Evolutionary conservation across 1,140 invertebrate genomes (phyloP), one percentile per base, ranked within the genome.

Genomic region (Phortica variegata): DNA sequence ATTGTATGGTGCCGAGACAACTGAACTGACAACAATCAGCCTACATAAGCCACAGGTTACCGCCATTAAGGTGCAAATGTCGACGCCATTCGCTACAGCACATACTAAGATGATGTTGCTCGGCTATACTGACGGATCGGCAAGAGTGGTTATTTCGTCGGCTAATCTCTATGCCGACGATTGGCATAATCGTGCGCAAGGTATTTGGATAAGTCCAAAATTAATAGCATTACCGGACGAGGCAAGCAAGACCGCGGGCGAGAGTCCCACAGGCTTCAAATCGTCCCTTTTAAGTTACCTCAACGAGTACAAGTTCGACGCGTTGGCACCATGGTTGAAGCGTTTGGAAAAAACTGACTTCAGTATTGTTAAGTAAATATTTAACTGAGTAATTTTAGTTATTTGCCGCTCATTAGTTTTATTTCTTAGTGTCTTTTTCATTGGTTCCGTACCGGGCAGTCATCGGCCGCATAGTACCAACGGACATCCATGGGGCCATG

Each of bases 101-200:
- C 93, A 96, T 72, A 90, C 90, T 84, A 96, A 96, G 81, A 86
- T 97, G 82, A 91, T 91, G 79, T 79, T 96, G 23, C 79, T 96
- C 3, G 81, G 87, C 18, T 90, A 94, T 56, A 87, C 85, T 71
- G 87, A 94, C 66, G 80, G 82, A 15, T 89, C 88, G 2, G 73
- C 95, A n/a, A 78, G 93, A 41, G 83, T 97, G 20, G 83, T 95
- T 4, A 83, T 97, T n/a, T 91, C 88, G 2, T 96, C 93, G 1
- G 91, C 93, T 1, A 97, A 97, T 80, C 77, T 97, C 2, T 89
- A 95, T 56, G 79, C 85, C 20, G 84, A 87, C 47, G 95, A 98
- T 78, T 98, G 95, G 95, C 82, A 89, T 59, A 90, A 96, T 73
- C 86, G 93, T 72, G 95, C 93, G 10, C 95, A 98, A 79, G 93